phyloP scores from a whole-genome alignment of 92 coral and sea anemone genomes.

The Porites evermanni region DNA sequence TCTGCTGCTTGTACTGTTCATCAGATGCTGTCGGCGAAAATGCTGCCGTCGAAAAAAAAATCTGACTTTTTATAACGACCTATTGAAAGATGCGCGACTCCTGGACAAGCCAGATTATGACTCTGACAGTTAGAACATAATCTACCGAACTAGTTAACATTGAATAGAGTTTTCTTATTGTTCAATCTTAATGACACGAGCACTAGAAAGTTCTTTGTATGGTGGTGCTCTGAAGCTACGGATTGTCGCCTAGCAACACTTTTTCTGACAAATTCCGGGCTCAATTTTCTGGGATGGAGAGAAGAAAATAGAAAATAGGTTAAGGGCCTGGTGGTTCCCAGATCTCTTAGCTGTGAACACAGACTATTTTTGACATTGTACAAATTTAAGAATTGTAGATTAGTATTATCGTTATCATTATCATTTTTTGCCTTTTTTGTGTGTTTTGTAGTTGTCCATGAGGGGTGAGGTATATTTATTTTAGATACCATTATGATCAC shows the following conservation, averaged over 20 bases:
- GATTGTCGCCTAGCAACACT: neutral
- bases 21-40: conserved; percentile 69
- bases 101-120: conserved; percentile 74
- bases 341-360: neutral
- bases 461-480: no score
- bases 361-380: no score
- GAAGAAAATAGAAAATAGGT: neutral
- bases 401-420: neutral
- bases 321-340: neutral
- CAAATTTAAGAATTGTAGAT: neutral
- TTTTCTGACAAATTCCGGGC: neutral
- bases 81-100: conserved; percentile 75
- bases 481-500: neutral
- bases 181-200: neutral
- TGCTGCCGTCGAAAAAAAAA: conserved; percentile 24
- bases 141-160: neutral
- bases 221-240: neutral
- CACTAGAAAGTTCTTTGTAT: neutral
- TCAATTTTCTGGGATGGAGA: neutral
- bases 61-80: conserved; percentile 20
- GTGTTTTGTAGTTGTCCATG: neutral
- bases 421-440: neutral
- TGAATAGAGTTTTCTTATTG: neutral
- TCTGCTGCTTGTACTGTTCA: conserved; percentile 58
- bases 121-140: conserved; percentile 42